These are phyloP conservation scores for Actinia equina DNA, from an alignment of 64 coral and sea anemone species.

Conservation along the genomic window DNA sequence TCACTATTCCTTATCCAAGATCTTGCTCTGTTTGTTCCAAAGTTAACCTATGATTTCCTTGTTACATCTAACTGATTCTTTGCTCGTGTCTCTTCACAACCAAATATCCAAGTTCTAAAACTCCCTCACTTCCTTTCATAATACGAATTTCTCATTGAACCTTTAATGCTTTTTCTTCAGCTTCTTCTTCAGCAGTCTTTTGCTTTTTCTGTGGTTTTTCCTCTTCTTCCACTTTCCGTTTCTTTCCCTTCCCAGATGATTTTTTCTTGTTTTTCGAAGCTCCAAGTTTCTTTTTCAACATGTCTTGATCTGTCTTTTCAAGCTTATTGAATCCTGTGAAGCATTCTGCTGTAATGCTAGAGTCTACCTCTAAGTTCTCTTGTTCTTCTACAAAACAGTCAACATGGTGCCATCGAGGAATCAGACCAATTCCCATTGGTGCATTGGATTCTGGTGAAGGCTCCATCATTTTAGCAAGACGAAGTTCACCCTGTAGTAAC, in stretches of 20 bases:
- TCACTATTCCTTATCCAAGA: too few species aligned
- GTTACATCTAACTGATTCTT: too few species aligned
- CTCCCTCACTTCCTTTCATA: too few species aligned
- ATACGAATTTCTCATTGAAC: background rate
- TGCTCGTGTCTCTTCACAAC: background rate
- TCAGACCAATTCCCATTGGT: slow-evolving; percentile 36
- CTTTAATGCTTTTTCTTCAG: slow-evolving; percentile 69
- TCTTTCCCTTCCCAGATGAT: slow-evolving; percentile 54
- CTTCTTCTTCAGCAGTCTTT: slow-evolving; percentile 65
- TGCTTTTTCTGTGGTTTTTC: slow-evolving; percentile 55
- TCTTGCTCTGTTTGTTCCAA: too few species aligned
- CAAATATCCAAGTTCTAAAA: background rate
- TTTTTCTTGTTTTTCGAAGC: slow-evolving; percentile 33
- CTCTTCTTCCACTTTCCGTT: slow-evolving; percentile 49
- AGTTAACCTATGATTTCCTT: too few species aligned
- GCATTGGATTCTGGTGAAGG: slow-evolving; percentile 60
- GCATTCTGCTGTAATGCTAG: slow-evolving; percentile 64
- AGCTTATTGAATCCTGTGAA: slow-evolving; percentile 78
- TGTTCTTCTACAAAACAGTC: slow-evolving; percentile 57
- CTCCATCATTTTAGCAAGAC: slow-evolving; percentile 80
- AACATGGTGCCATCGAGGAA: slow-evolving; percentile 79
- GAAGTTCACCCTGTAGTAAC: slow-evolving; percentile 48
- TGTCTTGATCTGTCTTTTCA: slow-evolving; percentile 73
- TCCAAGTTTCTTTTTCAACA: slow-evolving; percentile 80
- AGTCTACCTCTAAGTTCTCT: slow-evolving; percentile 45